Evolutionary conservation across 2,888 invertebrate genomes (phyloP).

Genomic region (Mallateleia sp.): DNA sequence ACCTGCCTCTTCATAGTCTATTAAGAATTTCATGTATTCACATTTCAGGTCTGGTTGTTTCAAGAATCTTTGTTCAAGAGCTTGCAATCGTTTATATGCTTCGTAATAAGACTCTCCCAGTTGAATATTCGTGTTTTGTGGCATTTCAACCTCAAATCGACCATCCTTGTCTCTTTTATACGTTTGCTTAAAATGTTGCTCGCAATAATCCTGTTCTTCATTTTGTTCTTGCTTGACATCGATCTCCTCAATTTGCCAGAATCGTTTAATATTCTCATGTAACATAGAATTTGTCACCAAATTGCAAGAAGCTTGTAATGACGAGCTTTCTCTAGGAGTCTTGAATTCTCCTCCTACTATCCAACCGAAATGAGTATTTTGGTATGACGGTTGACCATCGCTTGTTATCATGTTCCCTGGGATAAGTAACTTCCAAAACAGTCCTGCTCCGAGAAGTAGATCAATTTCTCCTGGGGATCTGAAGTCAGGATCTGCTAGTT

Average conservation of each 20-base stretch:
- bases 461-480: not conserved
- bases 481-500: too few relatives aligned
- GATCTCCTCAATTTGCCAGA: slow-evolving; percentile 1
- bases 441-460: not conserved
- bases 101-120: slow-evolving; percentile 54
- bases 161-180: slow-evolving; percentile 31
- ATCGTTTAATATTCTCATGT: not conserved
- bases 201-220: slow-evolving; percentile 5
- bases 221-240: slow-evolving; percentile 7
- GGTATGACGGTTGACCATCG: not conserved
- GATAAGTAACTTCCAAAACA: not conserved
- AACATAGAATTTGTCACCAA: not conserved
- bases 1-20: slow-evolving; percentile 42
- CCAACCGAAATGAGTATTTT: not conserved
- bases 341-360: slow-evolving; percentile 2
- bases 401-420: not conserved
- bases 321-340: not conserved
- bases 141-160: slow-evolving; percentile 64
- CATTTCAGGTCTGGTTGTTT: slow-evolving; percentile 30
- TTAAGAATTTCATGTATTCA: slow-evolving; percentile 58
- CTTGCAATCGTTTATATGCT: slow-evolving; percentile 44
- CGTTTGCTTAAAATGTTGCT: slow-evolving; percentile 33
- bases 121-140: not conserved
- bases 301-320: not conserved
- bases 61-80: slow-evolving; percentile 45